Base-by-base conservation (phyloP, 2,888 invertebrate species). In the Ypsolopha sequella region DNA sequence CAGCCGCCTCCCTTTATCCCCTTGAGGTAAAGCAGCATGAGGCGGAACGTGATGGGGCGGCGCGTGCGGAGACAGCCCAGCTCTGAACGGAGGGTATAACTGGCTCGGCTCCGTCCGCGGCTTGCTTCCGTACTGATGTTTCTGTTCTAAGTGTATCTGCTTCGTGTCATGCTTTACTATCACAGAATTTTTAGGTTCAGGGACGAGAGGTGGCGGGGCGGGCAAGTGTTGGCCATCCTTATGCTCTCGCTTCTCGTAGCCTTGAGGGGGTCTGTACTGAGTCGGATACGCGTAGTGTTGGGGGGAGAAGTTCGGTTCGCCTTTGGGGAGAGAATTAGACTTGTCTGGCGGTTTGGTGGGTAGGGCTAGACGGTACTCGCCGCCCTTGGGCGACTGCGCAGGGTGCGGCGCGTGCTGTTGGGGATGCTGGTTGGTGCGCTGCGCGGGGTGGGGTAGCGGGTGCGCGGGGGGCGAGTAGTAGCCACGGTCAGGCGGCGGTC, bases 111-210 rank as follows among this genome's bases (percentile, higher is more conserved):
- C 88, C 55, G 81, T 87, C 58, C 89, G 74, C 53, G 89, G 76
- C 66, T 90, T 90, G 56, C 89, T 89, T 57, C 89, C 88, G 54
- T 89, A 89, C n/a, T 76, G 81, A 54, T 71, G 89, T 76, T 76
- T 89, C 74, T 69, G 89, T 70, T 90, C 90, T 54, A 90, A 68
- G 67, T 89, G 89, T 45, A 86, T 80, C 65, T 89, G 90, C 70
- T 92, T 91, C 51, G 89, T 90, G 65, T 93, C 93, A 73, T 93
- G 93, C 70, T 93, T 93, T 55, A 93, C 93, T 73, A 93, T 93
- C 70, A 93, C 93, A 66, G 92, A 91, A 73, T 89, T 92, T 73
- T 92, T 93, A 62, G 88, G 80, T 73, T 93, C 93, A 61, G 90
- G 89, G 59, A 92, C 85, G 53, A 92, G 76, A 6, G 91, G 91